Percentiles rank a stretch among this genome's conserved stretches.
Conservation (phyloP, 2,888 invertebrate species). For the Nomada fabriciana region DNA sequence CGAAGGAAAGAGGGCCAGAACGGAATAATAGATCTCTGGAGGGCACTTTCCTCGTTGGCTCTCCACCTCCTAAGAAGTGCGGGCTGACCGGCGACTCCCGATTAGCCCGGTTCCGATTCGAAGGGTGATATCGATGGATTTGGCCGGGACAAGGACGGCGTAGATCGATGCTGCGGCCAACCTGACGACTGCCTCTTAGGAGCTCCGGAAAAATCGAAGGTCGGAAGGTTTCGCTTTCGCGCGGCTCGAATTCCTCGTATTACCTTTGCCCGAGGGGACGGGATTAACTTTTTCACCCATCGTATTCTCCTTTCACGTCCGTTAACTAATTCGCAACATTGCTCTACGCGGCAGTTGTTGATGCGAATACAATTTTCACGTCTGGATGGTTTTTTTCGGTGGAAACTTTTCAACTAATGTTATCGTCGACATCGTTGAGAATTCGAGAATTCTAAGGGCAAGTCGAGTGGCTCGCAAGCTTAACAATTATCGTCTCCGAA, state of each 20-base stretch:
- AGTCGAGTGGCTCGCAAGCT: too few species aligned
- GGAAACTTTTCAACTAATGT: too few species aligned
- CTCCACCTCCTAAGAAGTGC: conserved; percentile 12
- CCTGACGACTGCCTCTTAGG: conserved; percentile 19
- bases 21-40: conserved; percentile 40
- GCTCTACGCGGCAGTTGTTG: too few species aligned
- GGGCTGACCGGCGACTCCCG: conserved; percentile 32
- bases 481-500: too few species aligned
- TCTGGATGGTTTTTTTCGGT: too few species aligned
- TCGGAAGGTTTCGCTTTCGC: neutral
- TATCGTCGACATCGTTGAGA: too few species aligned
- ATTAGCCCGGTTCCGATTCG: conserved; percentile 58
- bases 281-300: too few species aligned
- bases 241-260: conserved; percentile 2
- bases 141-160: conserved; percentile 54
- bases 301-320: too few species aligned
- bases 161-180: conserved; percentile 67
- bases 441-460: too few species aligned
- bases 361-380: too few species aligned
- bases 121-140: conserved; percentile 64
- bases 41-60: conserved; percentile 15
- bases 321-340: too few species aligned
- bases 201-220: conserved; percentile 21
- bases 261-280: neutral
- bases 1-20: neutral